Base-by-base conservation (phyloP, 2,113 vertebrate genomes). In the Thinocorus orbignyianus region DNA sequence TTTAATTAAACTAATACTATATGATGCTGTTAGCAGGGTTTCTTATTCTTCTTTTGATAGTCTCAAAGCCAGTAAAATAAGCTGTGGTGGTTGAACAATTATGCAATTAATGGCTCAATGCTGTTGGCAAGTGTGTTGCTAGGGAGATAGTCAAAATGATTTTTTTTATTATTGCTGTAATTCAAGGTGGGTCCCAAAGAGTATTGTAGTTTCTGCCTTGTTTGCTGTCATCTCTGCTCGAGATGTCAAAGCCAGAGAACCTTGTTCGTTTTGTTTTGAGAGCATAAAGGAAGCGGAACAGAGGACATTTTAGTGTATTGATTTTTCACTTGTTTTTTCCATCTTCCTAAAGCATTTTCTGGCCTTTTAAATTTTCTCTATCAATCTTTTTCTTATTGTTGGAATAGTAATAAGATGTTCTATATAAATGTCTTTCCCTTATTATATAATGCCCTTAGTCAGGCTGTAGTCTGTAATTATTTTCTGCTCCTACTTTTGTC, bases 1-100 rank as follows among this genome's bases (percentile, higher is more conserved):
- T 92, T 93, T 95, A 94, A 96, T 96, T 95, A 95, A 93, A 68
- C 81, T 90, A 69, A 55, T 48, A 64, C 44, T 88, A 28, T 60
- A 24, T 72, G 91, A 79, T 64, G 77, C 33, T 95, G 52, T 72
- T 90, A 93, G 81, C 82, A 88, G 73, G 81, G 82, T 74, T 91
- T 85, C 90, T 94, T 92, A 48, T 44, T 89, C 91, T 92, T 73
- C 31, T 83, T 93, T 88, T 95, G 91, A 91, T 83, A 44, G 31
- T 35, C 92, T 92, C 82, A 86, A 91, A 96, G 81, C 60, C 86
- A 88, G 46, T 65, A 85, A 68, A 88, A 79, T 6, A 60, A 42
- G 57, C 28, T 79, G 86, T 82, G 71, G 81, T 93, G 73, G 52
- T 84, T 77, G 90, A 91, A 79, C 92, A 96, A 73, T 94, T 83